Conservation (phyloP, 2,888 invertebrate genomes). For the Cybosia mesomella region DNA sequence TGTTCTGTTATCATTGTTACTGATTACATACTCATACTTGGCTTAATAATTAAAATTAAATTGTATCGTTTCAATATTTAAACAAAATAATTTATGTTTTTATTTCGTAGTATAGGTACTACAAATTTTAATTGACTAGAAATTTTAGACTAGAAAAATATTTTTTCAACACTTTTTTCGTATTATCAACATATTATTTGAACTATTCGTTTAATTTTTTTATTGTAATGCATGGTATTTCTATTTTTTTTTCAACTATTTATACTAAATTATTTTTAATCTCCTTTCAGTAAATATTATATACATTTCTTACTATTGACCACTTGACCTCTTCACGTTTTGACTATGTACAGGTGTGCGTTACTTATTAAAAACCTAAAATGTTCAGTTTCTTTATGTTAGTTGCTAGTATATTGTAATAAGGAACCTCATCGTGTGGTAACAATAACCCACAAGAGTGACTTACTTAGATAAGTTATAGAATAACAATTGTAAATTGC, state of each 20-base stretch:
- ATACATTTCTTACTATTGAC: not conserved
- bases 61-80: not conserved
- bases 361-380: not conserved
- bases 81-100: not conserved
- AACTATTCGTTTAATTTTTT: not conserved
- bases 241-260: not conserved
- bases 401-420: not conserved
- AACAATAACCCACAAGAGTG: not conserved
- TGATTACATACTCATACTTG: not conserved
- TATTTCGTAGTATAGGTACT: not conserved
- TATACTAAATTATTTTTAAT: not conserved
- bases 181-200: not conserved
- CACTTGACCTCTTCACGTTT: not conserved
- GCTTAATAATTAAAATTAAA: not conserved
- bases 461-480: not conserved
- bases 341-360: not conserved
- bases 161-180: not conserved
- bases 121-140: conserved; percentile 22
- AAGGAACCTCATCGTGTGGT: not conserved
- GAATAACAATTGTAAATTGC: conserved; percentile 17
- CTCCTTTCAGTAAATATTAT: not conserved
- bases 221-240: not conserved
- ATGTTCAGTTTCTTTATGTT: not conserved
- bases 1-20: not conserved
- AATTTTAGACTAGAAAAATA: conserved; percentile 24